A percentile compares a stretch with the other conserved stretches of the same genome.
These are phyloP conservation scores for Drosophila saltans DNA, from an alignment of 1,140 invertebrate genomes.

Conservation along the genomic window DNA sequence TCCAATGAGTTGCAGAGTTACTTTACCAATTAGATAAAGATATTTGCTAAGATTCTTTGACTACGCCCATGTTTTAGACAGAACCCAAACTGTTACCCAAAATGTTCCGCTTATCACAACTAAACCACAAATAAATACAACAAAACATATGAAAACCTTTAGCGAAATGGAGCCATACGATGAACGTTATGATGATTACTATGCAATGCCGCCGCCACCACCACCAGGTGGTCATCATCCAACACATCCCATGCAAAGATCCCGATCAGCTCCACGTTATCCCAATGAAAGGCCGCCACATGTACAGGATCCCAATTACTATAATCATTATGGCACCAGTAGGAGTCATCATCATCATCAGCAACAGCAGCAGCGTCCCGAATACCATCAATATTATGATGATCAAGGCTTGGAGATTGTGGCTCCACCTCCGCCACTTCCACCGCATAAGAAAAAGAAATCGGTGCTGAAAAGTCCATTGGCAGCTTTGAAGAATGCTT, in stretches of 20 bases:
- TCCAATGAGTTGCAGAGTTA: too few species aligned
- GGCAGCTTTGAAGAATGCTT: constrained; percentile 75
- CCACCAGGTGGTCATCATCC: constrained; percentile 28
- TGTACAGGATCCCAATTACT: constrained; percentile 70
- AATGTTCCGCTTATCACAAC: constrained; percentile 46
- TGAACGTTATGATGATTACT: constrained; percentile 70
- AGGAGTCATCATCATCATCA: constrained; percentile 33
- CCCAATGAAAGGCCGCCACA: constrained; percentile 65
- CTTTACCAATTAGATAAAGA: too few species aligned
- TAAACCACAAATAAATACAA: constrained; percentile 19
- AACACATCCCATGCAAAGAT: constrained; percentile 61
- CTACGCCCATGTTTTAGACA: background rate
- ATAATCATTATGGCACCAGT: constrained; percentile 58
- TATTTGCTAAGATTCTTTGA: too few species aligned
- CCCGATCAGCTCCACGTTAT: constrained; percentile 72
- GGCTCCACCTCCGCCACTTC: constrained; percentile 59
- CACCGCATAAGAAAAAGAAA: constrained; percentile 79
- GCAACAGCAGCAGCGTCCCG: constrained; percentile 15
- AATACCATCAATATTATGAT: constrained; percentile 70
- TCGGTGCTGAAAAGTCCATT: constrained; percentile 78
- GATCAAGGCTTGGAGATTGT: constrained; percentile 57
- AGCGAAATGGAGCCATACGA: constrained; percentile 83
- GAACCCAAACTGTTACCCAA: too few species aligned
- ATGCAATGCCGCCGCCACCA: constrained; percentile 63
- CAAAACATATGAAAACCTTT: constrained; percentile 54